These are phyloP conservation scores for Salminus brasiliensis DNA, from an alignment of 2,113 vertebrate genomes.

Conservation along the genomic window DNA sequence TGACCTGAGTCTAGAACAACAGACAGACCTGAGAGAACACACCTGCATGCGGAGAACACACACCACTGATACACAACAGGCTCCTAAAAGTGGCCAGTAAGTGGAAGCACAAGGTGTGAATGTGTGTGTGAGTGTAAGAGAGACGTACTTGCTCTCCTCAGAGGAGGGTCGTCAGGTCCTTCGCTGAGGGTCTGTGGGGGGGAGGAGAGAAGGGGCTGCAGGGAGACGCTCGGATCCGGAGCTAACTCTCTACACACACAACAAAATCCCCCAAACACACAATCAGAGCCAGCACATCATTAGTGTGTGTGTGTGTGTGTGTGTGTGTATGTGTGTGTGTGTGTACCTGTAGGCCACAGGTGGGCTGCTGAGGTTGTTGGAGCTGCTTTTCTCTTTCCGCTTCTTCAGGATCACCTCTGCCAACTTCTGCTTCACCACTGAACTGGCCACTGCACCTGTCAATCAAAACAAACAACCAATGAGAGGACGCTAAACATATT, in stretches of 20 bases:
- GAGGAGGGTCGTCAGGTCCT: slow-evolving; percentile 78
- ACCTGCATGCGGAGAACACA: too few species aligned
- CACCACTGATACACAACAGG: too few species aligned
- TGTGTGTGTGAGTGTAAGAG: slow-evolving; percentile 61
- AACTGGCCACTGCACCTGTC: slow-evolving; percentile 90
- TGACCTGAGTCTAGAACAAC: too few species aligned
- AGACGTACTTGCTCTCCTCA: slow-evolving; percentile 87
- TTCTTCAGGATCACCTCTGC: slow-evolving; percentile 88
- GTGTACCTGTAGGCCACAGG: slow-evolving; percentile 83
- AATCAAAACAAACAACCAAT: slow-evolving; percentile 43
- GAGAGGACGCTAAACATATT: too few species aligned
- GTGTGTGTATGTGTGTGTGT: slow-evolving; percentile 65
- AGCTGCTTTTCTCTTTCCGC: slow-evolving; percentile 86
- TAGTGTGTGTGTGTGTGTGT: slow-evolving; percentile 80
- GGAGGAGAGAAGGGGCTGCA: slow-evolving; percentile 71
- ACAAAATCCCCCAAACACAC: slow-evolving; percentile 35
- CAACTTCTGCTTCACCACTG: slow-evolving; percentile 89
- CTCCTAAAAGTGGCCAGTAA: too few species aligned
- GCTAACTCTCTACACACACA: slow-evolving; percentile 84
- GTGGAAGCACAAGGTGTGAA: not conserved
- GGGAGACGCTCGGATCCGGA: slow-evolving; percentile 73
- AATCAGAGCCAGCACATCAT: slow-evolving; percentile 63
- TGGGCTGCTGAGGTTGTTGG: slow-evolving; percentile 67
- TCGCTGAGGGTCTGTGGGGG: slow-evolving; percentile 73
- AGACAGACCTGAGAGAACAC: too few species aligned